Evolutionary conservation across 2,113 vertebrate species (phyloP).

Genomic region (Synchiropus splendidus): DNA sequence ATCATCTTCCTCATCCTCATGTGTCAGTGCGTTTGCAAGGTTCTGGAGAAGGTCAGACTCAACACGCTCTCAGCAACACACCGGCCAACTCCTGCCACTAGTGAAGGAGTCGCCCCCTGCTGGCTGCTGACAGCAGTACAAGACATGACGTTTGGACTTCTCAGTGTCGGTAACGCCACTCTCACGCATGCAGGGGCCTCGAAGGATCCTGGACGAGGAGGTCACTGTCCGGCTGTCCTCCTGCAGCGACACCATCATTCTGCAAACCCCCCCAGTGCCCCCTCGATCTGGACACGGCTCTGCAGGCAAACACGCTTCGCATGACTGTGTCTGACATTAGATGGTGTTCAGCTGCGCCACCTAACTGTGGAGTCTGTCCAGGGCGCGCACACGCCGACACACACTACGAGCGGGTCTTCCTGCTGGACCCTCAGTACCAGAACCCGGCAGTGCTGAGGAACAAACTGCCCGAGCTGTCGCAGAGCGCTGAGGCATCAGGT

Average conservation of each 20-base stretch:
- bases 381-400: constrained; percentile 59
- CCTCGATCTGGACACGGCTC: constrained; percentile 40
- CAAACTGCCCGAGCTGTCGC: constrained; percentile 80
- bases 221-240: constrained; percentile 80
- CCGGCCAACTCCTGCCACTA: too few relatives aligned
- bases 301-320: constrained; percentile 19
- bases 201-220: constrained; percentile 82
- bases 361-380: constrained; percentile 2
- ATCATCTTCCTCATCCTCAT: constrained; percentile 84
- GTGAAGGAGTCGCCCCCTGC: background rate
- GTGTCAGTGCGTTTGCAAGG: constrained; percentile 84
- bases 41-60: constrained; percentile 84
- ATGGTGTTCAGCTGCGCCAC: background rate
- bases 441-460: constrained; percentile 73
- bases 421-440: constrained; percentile 81
- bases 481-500: constrained; percentile 85
- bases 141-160: background rate
- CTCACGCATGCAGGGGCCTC: constrained; percentile 66
- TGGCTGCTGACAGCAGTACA: background rate
- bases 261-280: constrained; percentile 71
- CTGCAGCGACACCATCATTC: constrained; percentile 80
- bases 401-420: constrained; percentile 82
- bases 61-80: too few relatives aligned
- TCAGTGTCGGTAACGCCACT: too few relatives aligned
- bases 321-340: background rate